phyloP scores from a whole-genome alignment of 2,888 invertebrate genomes.

The Oxytorus armatus region DNA sequence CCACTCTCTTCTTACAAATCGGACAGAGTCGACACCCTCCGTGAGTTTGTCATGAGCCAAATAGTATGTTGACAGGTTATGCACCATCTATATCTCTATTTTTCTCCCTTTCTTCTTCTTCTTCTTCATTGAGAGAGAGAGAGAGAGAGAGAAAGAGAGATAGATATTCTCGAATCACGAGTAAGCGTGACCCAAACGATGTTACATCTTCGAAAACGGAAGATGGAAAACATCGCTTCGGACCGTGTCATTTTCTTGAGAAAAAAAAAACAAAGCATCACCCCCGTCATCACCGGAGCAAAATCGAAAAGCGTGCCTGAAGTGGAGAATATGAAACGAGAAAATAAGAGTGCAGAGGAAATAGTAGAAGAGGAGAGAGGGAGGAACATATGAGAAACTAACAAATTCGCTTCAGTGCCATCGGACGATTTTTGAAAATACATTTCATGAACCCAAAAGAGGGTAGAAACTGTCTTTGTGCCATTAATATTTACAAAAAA shows the following conservation, averaged over 20 bases:
- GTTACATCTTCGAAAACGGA: conserved; percentile 61
- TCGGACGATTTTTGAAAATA: neutral
- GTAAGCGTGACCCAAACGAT: conserved; percentile 71
- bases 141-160: too few species aligned
- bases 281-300: too few species aligned
- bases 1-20: conserved; percentile 46
- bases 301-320: too few species aligned
- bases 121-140: neutral
- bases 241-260: neutral
- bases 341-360: too few species aligned
- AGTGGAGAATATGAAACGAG: too few species aligned
- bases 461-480: too few species aligned
- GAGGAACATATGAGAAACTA: too few species aligned
- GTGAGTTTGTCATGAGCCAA: conserved; percentile 72
- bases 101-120: conserved; percentile 23
- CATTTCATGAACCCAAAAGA: too few species aligned
- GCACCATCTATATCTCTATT: conserved; percentile 73
- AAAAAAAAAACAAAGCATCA: neutral
- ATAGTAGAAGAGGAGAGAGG: too few species aligned
- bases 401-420: conserved; percentile 1
- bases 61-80: conserved; percentile 79
- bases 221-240: conserved; percentile 32
- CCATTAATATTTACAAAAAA: too few species aligned
- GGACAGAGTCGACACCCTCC: conserved; percentile 72
- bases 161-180: conserved; percentile 1